Conservation (phyloP, 2,888 invertebrate genomes). For the Cacoxenus indagator region DNA sequence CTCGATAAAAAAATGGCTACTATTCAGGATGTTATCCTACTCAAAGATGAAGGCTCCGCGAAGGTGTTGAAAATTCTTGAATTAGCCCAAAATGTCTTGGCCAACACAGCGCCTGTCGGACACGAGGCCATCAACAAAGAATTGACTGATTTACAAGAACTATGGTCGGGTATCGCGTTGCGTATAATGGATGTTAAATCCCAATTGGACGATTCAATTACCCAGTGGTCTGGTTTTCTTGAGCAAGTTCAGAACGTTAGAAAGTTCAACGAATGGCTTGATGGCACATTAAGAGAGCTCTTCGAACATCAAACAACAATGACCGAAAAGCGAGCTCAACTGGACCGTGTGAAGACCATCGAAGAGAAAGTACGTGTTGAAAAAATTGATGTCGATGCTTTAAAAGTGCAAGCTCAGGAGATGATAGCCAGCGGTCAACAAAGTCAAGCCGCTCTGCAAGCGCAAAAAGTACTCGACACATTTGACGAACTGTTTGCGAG, state of each 20-base stretch:
- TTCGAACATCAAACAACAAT: conserved; percentile 83
- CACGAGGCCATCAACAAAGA: conserved; percentile 89
- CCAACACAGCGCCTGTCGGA: conserved; percentile 90
- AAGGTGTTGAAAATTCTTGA: conserved; percentile 92
- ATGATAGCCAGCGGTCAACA: conserved; percentile 89
- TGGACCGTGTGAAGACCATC: conserved; percentile 86
- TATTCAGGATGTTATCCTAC: conserved; percentile 87
- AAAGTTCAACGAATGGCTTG: conserved; percentile 85
- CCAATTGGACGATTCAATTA: conserved; percentile 87
- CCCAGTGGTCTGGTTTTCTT: conserved; percentile 91
- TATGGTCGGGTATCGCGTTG: conserved; percentile 89
- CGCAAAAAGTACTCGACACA: conserved; percentile 86
- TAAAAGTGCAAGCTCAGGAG: conserved; percentile 87
- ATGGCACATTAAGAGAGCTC: conserved; percentile 81
- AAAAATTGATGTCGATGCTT: conserved; percentile 88
- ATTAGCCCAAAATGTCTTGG: conserved; percentile 89
- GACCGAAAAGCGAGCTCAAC: conserved; percentile 87
- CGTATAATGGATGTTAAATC: conserved; percentile 93
- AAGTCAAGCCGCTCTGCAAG: conserved; percentile 85
- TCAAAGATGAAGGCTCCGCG: conserved; percentile 92
- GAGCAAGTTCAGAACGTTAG: conserved; percentile 89
- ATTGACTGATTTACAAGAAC: conserved; percentile 85
- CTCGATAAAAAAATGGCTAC: conserved; percentile 86
- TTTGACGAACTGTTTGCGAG: conserved; percentile 85
- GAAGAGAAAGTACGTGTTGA: conserved; percentile 92